Percentiles rank a stretch among this genome's conserved stretches.
Evolutionary conservation across 30 jellyfish, hydroid and myxozoan species (phyloP).

Genomic region (Chrysaora quinquecirrha): DNA sequence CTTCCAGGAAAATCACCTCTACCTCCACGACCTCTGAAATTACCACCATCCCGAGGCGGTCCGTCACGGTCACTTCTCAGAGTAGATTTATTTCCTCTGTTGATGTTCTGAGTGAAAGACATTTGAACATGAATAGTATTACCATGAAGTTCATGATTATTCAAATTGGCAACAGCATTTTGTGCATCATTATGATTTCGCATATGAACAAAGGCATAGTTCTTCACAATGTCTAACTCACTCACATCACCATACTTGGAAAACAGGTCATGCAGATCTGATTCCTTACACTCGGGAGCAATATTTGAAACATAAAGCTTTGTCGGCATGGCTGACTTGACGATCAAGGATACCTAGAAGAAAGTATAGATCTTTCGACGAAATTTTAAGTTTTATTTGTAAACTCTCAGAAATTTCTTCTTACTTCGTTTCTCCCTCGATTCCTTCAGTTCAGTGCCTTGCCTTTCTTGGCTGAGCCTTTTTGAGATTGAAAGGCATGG

Average conservation of each 20-base stretch:
- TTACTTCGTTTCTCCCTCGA: no score
- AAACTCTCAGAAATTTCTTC: no score
- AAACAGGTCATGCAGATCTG: slow-evolving; percentile 66
- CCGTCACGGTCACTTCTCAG: no score
- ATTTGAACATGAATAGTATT: slow-evolving; percentile 53
- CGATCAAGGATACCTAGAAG: no score
- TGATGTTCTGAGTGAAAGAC: slow-evolving; percentile 58
- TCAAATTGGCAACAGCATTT: slow-evolving; percentile 73
- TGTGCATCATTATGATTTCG: slow-evolving; percentile 73
- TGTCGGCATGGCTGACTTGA: slow-evolving; percentile 64
- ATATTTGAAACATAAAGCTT: slow-evolving; percentile 87
- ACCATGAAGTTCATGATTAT: slow-evolving; percentile 63
- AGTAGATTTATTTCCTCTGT: slow-evolving; percentile 49
- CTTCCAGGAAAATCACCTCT: slow-evolving; percentile 22
- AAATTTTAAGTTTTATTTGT: no score
- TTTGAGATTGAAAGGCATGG: no score
- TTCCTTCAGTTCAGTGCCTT: no score
- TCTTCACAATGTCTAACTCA: slow-evolving; percentile 74
- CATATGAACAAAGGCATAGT: slow-evolving; percentile 90
- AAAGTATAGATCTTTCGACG: no score
- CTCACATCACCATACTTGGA: slow-evolving; percentile 60
- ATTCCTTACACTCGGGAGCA: slow-evolving; percentile 58
- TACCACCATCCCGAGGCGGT: slow-evolving; percentile 44
- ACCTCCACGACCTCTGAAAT: slow-evolving; percentile 33
- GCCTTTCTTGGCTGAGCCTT: no score